Evolutionary conservation across 2,113 vertebrate genomes (phyloP).

Genomic region (Catagonus wagneri): DNA sequence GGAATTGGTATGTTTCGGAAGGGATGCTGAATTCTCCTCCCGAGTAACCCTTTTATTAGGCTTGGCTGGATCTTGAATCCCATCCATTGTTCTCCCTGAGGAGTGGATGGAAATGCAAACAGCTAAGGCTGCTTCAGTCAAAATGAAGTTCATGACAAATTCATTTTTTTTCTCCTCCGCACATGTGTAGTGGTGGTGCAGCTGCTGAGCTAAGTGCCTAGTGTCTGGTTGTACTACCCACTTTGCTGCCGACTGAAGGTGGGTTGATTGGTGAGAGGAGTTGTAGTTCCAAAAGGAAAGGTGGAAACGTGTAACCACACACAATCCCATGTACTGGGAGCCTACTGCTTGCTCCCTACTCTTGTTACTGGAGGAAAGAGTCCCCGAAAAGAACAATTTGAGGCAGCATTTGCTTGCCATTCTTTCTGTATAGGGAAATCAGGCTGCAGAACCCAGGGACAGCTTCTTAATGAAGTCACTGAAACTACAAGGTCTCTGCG

Average conservation of each 20-base stretch:
- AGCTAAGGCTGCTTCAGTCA: neutral
- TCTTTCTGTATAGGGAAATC: constrained; percentile 58
- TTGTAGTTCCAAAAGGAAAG: constrained; percentile 19
- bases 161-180: neutral
- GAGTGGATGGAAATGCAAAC: neutral
- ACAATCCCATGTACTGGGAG: neutral
- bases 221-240: neutral
- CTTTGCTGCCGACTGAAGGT: neutral
- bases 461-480: neutral
- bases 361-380: neutral
- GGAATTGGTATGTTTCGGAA: constrained; percentile 89
- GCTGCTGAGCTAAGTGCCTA: neutral
- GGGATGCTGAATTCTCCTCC: neutral
- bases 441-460: neutral
- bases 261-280: neutral
- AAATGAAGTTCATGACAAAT: neutral
- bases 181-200: neutral
- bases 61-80: neutral
- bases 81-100: neutral
- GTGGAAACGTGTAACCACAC: neutral
- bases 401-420: neutral
- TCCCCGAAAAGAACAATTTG: neutral
- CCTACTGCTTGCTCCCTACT: rapidly evolving
- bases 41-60: neutral
- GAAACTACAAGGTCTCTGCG: constrained; percentile 14